Percentiles rank a stretch among this genome's conserved stretches.
Conservation (phyloP, 2,888 invertebrate species). For the Heliconius hortense region DNA sequence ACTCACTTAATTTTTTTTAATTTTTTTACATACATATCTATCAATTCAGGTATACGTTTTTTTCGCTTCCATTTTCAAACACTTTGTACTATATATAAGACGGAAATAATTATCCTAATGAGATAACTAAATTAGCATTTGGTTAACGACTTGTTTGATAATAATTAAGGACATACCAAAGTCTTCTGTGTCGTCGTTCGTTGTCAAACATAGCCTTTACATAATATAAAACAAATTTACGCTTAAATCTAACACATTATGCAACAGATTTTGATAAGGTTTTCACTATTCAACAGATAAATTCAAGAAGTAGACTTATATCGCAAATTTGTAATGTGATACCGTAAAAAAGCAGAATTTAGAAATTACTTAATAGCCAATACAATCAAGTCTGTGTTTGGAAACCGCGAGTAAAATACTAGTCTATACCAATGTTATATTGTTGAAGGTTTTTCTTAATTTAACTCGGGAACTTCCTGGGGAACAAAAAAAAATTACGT, state of each 20-base stretch:
- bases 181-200: background rate
- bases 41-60: background rate
- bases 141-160: background rate
- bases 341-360: background rate
- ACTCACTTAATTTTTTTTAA: background rate
- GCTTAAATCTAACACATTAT: background rate
- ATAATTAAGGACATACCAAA: background rate
- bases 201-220: background rate
- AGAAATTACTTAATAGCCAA: background rate
- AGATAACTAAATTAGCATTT: conserved; percentile 4
- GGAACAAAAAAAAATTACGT: too few relatives aligned
- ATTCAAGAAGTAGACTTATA: background rate
- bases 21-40: background rate
- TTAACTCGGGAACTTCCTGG: too few relatives aligned
- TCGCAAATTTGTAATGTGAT: background rate
- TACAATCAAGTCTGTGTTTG: background rate
- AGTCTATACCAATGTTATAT: background rate
- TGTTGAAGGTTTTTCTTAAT: too few relatives aligned
- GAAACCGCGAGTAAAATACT: background rate
- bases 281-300: background rate
- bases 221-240: background rate
- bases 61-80: background rate
- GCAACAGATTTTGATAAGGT: background rate
- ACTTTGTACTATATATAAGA: background rate
- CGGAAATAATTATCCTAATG: conserved; percentile 1